A percentile compares a stretch with the other conserved stretches of the same genome.
Evolutionary conservation across 2,113 vertebrate genomes (phyloP).

Genomic region (Cathartes aura): DNA sequence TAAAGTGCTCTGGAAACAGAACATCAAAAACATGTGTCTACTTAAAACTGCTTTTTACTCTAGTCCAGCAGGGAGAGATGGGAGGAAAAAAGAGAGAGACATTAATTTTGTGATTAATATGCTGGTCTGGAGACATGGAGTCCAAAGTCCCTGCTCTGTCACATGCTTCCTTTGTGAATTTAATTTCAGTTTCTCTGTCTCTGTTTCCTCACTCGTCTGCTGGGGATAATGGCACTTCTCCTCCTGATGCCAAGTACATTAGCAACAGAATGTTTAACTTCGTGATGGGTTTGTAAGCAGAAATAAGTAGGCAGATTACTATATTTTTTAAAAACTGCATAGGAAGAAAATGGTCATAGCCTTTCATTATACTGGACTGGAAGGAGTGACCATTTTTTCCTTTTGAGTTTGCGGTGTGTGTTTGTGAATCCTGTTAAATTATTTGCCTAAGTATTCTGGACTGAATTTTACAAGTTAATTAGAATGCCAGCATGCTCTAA

Average conservation of each 20-base stretch:
- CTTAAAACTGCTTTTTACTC: not conserved
- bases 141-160: not conserved
- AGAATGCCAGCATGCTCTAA: not conserved
- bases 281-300: not conserved
- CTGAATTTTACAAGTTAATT: constrained; percentile 24
- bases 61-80: not conserved
- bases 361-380: not conserved
- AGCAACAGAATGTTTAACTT: not conserved
- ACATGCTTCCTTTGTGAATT: not conserved
- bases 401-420: not conserved
- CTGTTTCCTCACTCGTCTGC: constrained; percentile 3
- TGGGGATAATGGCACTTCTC: constrained; percentile 26
- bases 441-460: not conserved
- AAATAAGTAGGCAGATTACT: not conserved
- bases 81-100: not conserved
- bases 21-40: not conserved
- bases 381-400: not conserved
- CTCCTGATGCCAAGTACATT: constrained; percentile 20
- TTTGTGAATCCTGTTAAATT: not conserved
- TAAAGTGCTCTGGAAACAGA: not conserved
- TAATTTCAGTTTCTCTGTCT: not conserved
- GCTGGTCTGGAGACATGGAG: not conserved
- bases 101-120: not conserved
- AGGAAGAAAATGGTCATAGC: not conserved
- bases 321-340: not conserved